Evolutionary conservation across 2,113 vertebrate genomes (phyloP).

Genomic region (Eublepharis macularius): DNA sequence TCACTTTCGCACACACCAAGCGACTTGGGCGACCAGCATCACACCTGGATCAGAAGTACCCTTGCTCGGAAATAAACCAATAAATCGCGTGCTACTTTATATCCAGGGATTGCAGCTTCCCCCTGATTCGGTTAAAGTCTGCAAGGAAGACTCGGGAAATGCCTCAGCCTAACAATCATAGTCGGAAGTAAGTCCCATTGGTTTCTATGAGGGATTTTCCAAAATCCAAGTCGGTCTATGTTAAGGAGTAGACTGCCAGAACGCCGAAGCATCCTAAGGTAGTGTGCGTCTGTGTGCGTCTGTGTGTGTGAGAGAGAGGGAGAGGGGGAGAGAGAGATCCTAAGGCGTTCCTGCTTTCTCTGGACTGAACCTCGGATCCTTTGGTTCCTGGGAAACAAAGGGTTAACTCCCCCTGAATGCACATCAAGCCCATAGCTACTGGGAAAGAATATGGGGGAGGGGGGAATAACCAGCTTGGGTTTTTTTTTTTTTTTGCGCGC

Average conservation of each 20-base stretch:
- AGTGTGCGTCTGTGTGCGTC: background rate
- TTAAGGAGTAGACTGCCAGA: background rate
- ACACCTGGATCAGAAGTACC: too few species aligned
- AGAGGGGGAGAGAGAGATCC: background rate
- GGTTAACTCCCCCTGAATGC: conserved; percentile 91
- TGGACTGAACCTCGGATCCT: conserved; percentile 45
- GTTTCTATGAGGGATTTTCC: background rate
- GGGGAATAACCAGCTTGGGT: conserved; percentile 95
- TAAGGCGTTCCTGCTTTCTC: conserved; percentile 36
- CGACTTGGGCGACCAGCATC: background rate
- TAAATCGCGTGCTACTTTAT: background rate
- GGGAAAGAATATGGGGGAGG: conserved; percentile 90
- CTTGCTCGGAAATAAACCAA: background rate
- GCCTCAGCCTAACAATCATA: background rate
- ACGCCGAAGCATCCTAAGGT: background rate
- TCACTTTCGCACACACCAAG: fast-evolving
- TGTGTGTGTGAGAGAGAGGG: too few species aligned
- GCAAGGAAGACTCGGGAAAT: background rate
- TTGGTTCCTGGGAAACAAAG: conserved; percentile 77
- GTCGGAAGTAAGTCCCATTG: background rate
- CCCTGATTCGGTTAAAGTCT: background rate
- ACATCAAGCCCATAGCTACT: conserved; percentile 90
- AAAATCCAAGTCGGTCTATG: background rate
- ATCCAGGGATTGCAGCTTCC: background rate
- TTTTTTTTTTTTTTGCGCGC: conserved; percentile 45